Evolutionary conservation across 1,140 invertebrate genomes (phyloP).

Genomic region (Spodoptera frugiperda): DNA sequence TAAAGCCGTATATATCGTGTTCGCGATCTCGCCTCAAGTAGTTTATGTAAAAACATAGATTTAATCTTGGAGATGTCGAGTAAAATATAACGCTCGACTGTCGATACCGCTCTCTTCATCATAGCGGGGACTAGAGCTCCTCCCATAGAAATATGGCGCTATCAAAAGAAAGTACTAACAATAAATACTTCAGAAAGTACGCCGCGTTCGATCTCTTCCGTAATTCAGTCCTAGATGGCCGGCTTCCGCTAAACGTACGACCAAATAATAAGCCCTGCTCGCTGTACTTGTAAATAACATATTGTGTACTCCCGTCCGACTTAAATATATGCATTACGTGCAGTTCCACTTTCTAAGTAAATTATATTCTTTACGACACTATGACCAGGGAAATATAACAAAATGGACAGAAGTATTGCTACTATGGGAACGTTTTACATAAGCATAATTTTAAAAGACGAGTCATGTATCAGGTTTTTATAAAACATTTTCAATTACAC

Average conservation of each 20-base stretch:
- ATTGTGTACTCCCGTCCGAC: slow-evolving; percentile 5
- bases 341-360: slow-evolving; percentile 31
- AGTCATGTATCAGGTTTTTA: background rate
- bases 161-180: slow-evolving; percentile 46
- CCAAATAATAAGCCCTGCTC: slow-evolving; percentile 33
- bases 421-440: too few relatives aligned
- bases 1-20: background rate
- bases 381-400: background rate
- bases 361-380: slow-evolving; percentile 17
- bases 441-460: background rate
- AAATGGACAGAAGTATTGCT: background rate
- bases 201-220: slow-evolving; percentile 45
- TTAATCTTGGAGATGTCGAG: slow-evolving; percentile 27
- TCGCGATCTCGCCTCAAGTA: background rate
- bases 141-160: slow-evolving; percentile 40
- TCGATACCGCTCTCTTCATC: slow-evolving; percentile 16
- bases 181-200: slow-evolving; percentile 53
- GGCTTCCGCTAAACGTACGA: slow-evolving; percentile 26
- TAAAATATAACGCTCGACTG: slow-evolving; percentile 23
- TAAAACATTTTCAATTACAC: slow-evolving; percentile 19
- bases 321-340: slow-evolving; percentile 18
- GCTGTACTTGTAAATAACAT: slow-evolving; percentile 16
- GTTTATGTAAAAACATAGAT: slow-evolving; percentile 24
- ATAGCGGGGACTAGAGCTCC: slow-evolving; percentile 9
- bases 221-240: slow-evolving; percentile 41